Evolutionary conservation across 2,113 vertebrate genomes (phyloP).

Genomic region (Cottus gobio): DNA sequence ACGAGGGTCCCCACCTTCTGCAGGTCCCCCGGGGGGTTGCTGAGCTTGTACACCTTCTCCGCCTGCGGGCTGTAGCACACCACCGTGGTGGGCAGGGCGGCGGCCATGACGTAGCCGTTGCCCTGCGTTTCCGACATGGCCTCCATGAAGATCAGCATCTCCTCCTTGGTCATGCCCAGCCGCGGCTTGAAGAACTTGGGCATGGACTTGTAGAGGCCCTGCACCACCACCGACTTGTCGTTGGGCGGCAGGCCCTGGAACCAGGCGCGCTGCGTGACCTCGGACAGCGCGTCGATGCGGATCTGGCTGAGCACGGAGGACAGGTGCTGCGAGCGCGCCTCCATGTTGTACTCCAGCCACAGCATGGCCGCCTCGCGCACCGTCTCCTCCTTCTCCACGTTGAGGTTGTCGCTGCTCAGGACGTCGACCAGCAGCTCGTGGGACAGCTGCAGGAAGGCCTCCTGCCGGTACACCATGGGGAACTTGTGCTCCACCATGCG

Average conservation of each 20-base stretch:
- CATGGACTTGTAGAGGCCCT: constrained; percentile 99
- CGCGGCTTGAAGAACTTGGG: constrained; percentile 99
- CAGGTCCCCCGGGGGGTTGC: constrained; percentile 92
- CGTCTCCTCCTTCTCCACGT: constrained; percentile 98
- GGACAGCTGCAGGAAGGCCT: constrained; percentile 96
- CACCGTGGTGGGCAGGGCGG: constrained; percentile 83
- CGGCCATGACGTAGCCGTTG: constrained; percentile 55
- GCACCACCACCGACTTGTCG: constrained; percentile 98
- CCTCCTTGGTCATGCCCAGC: constrained; percentile 99
- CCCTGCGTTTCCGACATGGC: constrained; percentile 89
- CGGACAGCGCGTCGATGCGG: constrained; percentile 96
- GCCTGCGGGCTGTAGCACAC: constrained; percentile 98
- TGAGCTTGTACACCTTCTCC: constrained; percentile 97
- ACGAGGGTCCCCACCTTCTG: constrained; percentile 96
- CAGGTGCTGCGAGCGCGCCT: constrained; percentile 94
- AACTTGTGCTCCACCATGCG: constrained; percentile 99
- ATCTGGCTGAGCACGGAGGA: constrained; percentile 98
- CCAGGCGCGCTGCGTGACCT: constrained; percentile 98
- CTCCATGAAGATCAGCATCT: constrained; percentile 99
- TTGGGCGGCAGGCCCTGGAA: constrained; percentile 98
- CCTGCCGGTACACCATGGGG: constrained; percentile 93
- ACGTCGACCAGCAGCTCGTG: constrained; percentile 96
- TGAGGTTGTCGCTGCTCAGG: constrained; percentile 98
- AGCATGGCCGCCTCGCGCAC: constrained; percentile 98
- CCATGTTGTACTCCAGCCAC: constrained; percentile 98